phyloP scores from a whole-genome alignment of 2,888 invertebrate genomes.

The Microdon myrmicae region DNA sequence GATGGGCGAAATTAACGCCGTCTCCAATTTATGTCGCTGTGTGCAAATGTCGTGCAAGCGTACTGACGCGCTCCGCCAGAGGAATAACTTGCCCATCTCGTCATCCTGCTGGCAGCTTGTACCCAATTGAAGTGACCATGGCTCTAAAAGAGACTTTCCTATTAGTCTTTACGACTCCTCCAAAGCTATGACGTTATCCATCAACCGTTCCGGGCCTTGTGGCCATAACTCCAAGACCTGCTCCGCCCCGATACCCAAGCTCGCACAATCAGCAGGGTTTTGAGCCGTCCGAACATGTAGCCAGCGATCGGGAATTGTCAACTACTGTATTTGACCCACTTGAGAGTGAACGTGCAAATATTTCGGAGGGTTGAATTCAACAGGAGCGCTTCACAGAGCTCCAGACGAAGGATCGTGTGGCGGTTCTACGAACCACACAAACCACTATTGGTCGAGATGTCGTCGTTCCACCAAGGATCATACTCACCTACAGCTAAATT shows the following conservation, averaged over 20 bases:
- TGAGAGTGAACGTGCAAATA: too few species aligned
- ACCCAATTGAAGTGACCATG: not conserved
- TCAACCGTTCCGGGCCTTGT: too few species aligned
- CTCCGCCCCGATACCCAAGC: not conserved
- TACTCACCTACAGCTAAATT: too few species aligned
- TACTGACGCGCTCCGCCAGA: constrained; percentile 6
- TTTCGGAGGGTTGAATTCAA: too few species aligned
- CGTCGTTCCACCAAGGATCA: too few species aligned
- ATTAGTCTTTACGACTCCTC: too few species aligned
- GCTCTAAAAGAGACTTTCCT: not conserved
- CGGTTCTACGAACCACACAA: too few species aligned
- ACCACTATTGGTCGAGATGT: too few species aligned
- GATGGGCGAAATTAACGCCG: not conserved
- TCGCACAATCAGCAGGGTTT: constrained; percentile 16
- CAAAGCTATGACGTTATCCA: too few species aligned
- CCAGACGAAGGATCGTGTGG: too few species aligned
- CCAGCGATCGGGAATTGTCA: constrained; percentile 2
- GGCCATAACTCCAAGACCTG: constrained; percentile 4
- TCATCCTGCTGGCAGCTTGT: constrained; percentile 5
- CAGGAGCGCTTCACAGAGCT: too few species aligned
- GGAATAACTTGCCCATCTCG: constrained; percentile 5
- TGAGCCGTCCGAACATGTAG: constrained; percentile 3
- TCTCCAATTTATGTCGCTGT: constrained; percentile 5
- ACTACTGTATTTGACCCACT: not conserved
- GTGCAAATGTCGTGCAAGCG: not conserved